These are phyloP conservation scores for Agrochola macilenta DNA, from an alignment of 2,888 invertebrate genomes.

Conservation along the genomic window DNA sequence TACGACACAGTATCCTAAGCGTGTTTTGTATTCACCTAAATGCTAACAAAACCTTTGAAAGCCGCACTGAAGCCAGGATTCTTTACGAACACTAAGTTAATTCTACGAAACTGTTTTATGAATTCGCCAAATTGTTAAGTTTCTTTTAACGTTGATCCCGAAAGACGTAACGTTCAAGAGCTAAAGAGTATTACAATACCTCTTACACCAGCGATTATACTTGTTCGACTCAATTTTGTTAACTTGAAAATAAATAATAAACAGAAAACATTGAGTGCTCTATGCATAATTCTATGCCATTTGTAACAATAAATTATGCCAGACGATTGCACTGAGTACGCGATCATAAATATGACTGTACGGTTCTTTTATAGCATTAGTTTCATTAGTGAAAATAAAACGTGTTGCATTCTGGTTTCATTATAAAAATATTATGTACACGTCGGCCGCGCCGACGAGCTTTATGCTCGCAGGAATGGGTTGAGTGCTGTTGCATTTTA, in stretches of 20 bases:
- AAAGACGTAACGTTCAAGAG: conserved; percentile 62
- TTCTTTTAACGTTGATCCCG: conserved; percentile 75
- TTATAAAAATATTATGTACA: conserved; percentile 78
- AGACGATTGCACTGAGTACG: conserved; percentile 52
- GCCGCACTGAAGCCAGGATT: conserved; percentile 55
- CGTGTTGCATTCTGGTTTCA: conserved; percentile 71
- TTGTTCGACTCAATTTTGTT: conserved; percentile 26
- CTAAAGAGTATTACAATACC: conserved; percentile 38
- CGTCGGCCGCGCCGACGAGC: conserved; percentile 69
- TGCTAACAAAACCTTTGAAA: conserved; percentile 65
- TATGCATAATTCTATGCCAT: conserved; percentile 47
- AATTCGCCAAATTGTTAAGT: conserved; percentile 84
- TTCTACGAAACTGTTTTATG: conserved; percentile 76
- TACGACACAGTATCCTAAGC: conserved; percentile 46
- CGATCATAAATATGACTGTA: conserved; percentile 54
- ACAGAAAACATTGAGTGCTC: conserved; percentile 46
- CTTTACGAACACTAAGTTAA: conserved; percentile 70
- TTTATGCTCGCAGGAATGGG: conserved; percentile 85
- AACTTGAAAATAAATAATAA: conserved; percentile 47
- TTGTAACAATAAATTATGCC: conserved; percentile 60
- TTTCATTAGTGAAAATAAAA: conserved; percentile 69
- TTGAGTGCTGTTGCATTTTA: conserved; percentile 90
- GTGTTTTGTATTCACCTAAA: conserved; percentile 55
- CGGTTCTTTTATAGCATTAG: conserved; percentile 58
- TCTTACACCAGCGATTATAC: conserved; percentile 31